Evolutionary conservation across 2,113 vertebrate genomes (phyloP).

Genomic region (Periophthalmodon schlosseri): DNA sequence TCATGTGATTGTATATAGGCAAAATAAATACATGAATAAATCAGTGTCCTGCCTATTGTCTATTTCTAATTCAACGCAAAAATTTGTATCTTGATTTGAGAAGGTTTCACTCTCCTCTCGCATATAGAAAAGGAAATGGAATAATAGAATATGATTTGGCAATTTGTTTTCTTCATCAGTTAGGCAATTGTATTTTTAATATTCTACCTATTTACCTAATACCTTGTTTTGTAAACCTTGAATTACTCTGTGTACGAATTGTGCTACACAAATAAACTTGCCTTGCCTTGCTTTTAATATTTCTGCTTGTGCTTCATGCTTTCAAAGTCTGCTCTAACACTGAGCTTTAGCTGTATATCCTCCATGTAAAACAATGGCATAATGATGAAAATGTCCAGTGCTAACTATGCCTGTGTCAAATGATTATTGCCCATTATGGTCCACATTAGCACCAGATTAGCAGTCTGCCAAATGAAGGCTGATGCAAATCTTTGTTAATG

Average conservation of each 20-base stretch:
- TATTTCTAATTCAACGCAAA: not conserved
- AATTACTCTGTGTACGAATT: too few species aligned
- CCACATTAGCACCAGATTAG: slow-evolving; percentile 64
- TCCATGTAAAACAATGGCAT: slow-evolving; percentile 56
- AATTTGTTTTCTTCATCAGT: too few species aligned
- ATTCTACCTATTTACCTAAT: too few species aligned
- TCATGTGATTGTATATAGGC: not conserved
- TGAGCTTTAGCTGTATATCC: slow-evolving; percentile 55
- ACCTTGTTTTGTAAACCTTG: too few species aligned
- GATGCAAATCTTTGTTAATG: slow-evolving; percentile 71
- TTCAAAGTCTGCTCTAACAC: not conserved
- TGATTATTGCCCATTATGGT: slow-evolving; percentile 72
- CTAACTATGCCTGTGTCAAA: slow-evolving; percentile 52
- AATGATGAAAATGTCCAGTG: slow-evolving; percentile 61
- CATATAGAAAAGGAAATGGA: too few species aligned
- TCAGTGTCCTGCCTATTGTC: not conserved
- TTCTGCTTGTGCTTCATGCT: not conserved
- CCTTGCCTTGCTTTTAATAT: too few species aligned
- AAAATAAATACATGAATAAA: not conserved
- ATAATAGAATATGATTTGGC: too few species aligned
- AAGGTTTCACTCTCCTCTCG: too few species aligned
- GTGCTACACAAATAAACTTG: too few species aligned
- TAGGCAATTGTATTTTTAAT: not conserved
- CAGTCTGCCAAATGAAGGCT: slow-evolving; percentile 67
- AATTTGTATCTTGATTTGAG: too few species aligned